These are phyloP conservation scores for Lysandra coridon DNA, from an alignment of 2,888 invertebrate genomes.

Conservation along the genomic window DNA sequence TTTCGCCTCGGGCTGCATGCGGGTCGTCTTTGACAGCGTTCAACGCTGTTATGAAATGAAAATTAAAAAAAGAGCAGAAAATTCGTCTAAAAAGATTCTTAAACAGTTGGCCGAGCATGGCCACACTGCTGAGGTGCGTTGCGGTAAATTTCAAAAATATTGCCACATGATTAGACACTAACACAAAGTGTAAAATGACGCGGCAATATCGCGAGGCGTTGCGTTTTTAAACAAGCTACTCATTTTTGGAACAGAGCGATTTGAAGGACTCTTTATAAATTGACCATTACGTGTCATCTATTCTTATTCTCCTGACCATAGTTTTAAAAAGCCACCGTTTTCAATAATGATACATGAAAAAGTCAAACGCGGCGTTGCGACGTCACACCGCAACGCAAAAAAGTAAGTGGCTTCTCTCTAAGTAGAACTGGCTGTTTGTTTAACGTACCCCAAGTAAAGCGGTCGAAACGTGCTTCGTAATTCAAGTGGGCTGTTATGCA, in stretches of 20 bases:
- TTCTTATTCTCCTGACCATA: too few species aligned
- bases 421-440: slow-evolving; percentile 31
- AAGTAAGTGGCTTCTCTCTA: not conserved
- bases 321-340: too few species aligned
- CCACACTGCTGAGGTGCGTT: not conserved
- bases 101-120: not conserved
- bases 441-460: slow-evolving; percentile 34
- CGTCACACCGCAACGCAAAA: not conserved
- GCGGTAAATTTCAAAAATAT: not conserved
- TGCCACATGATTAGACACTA: too few species aligned
- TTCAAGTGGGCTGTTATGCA: slow-evolving; percentile 53
- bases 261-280: too few species aligned
- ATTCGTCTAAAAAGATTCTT: slow-evolving; percentile 4
- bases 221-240: too few species aligned
- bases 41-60: slow-evolving; percentile 22
- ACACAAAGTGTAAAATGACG: too few species aligned
- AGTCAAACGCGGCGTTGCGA: not conserved
- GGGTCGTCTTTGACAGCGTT: slow-evolving; percentile 23
- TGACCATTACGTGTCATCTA: too few species aligned
- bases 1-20: slow-evolving; percentile 21
- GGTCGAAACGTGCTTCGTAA: slow-evolving; percentile 41
- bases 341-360: too few species aligned
- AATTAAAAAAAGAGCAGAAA: slow-evolving; percentile 15
- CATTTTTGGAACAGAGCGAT: too few species aligned
- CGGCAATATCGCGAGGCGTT: too few species aligned